These are phyloP conservation scores for Siphamia tubifer DNA, from an alignment of 2,113 vertebrate species.

Conservation along the genomic window DNA sequence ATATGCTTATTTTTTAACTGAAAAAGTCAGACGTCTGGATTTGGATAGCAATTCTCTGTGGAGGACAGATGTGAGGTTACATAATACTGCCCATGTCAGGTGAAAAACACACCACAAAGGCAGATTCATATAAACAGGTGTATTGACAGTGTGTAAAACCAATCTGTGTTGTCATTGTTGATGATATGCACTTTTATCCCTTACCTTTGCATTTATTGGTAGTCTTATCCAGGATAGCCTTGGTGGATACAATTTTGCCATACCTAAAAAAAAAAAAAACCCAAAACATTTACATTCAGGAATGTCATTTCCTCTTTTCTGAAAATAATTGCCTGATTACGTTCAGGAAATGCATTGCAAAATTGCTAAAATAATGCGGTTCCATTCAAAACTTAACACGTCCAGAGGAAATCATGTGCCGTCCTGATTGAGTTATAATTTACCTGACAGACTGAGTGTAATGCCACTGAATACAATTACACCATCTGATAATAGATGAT, in stretches of 20 bases:
- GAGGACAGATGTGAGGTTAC: conserved; percentile 45
- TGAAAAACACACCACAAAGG: conserved; percentile 30
- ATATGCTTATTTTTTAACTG: neutral
- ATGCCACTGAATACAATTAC: conserved; percentile 22
- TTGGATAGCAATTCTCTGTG: neutral
- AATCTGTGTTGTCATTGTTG: no score
- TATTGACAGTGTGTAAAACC: neutral
- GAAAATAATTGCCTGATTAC: neutral
- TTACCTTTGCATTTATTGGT: conserved; percentile 97
- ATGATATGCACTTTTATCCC: conserved; percentile 17
- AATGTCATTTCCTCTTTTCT: neutral
- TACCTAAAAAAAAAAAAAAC: conserved; percentile 82
- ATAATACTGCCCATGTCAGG: conserved; percentile 31
- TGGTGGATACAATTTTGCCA: conserved; percentile 94
- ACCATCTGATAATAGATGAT: conserved; percentile 31
- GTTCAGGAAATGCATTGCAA: neutral
- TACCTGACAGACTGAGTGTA: neutral
- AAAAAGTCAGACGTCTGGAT: neutral
- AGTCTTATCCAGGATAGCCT: conserved; percentile 93
- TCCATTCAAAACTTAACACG: neutral
- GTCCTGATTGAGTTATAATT: conserved; percentile 16
- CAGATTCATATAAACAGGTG: no score
- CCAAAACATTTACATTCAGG: conserved; percentile 8
- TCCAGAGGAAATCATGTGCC: neutral
- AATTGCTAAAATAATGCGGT: neutral